These are phyloP conservation scores for Melanotus villosus DNA, from an alignment of 2,888 invertebrate genomes.

Conservation along the genomic window DNA sequence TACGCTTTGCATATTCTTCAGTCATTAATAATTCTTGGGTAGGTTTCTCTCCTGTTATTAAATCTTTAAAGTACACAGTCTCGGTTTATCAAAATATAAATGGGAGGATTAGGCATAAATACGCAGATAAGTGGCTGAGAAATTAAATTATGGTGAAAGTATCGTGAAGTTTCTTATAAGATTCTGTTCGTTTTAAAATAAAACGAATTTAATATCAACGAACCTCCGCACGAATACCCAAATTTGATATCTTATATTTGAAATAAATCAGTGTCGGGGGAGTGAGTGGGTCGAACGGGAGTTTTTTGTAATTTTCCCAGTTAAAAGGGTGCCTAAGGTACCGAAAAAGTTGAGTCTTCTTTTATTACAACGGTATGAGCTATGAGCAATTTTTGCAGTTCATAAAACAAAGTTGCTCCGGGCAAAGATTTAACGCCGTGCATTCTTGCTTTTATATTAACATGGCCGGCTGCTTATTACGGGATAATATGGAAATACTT, in stretches of 20 bases:
- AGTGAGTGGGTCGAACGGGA: neutral
- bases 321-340: too few species aligned
- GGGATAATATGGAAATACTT: constrained; percentile 3
- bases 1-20: constrained; percentile 1
- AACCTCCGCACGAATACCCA: too few species aligned
- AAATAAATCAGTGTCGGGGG: neutral
- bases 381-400: neutral
- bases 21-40: constrained; percentile 17
- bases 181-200: neutral
- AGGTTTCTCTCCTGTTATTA: constrained; percentile 6
- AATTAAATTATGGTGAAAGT: constrained; percentile 9
- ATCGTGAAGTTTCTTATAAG: neutral
- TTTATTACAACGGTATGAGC: too few species aligned
- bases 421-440: neutral
- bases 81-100: constrained; percentile 20
- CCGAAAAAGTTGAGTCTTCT: too few species aligned
- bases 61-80: constrained; percentile 12
- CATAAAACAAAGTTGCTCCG: neutral
- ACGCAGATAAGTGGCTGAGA: constrained; percentile 12
- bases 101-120: constrained; percentile 15
- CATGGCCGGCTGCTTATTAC: neutral
- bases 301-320: neutral
- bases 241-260: too few species aligned
- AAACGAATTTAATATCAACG: neutral
- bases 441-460: constrained; percentile 11